A percentile compares a stretch with the other conserved stretches of the same genome.
Evolutionary conservation across 2,113 vertebrate genomes (phyloP).

Genomic region (chimpanzee (Pan troglodytes)): NHGRI_mPanTro3-v2.1_pri NC_072403.2:28206001-28206500

Average conservation of each 20-base stretch:
- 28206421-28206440: not conserved
- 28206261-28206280: not conserved
- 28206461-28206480: not conserved
- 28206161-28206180: not conserved
- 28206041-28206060: not conserved
- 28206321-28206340: not conserved
- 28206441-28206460: constrained; percentile 26
- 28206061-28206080: not conserved
- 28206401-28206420: constrained; percentile 10
- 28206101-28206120: not conserved
- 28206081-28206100: not conserved
- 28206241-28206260: not conserved
- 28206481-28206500: constrained; percentile 39
- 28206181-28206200: not conserved
- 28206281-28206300: not conserved
- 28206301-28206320: not conserved
- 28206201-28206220: not conserved
- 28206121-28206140: not conserved
- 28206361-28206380: not conserved
- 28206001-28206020: not conserved
- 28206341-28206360: not conserved
- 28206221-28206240: not conserved
- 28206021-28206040: not conserved
- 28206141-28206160: not conserved
- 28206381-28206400: not conserved